Evolutionary conservation across 2,797 vertebrate genomes (phyloP).

Genomic region (Triplophysa bombifrons): DNA sequence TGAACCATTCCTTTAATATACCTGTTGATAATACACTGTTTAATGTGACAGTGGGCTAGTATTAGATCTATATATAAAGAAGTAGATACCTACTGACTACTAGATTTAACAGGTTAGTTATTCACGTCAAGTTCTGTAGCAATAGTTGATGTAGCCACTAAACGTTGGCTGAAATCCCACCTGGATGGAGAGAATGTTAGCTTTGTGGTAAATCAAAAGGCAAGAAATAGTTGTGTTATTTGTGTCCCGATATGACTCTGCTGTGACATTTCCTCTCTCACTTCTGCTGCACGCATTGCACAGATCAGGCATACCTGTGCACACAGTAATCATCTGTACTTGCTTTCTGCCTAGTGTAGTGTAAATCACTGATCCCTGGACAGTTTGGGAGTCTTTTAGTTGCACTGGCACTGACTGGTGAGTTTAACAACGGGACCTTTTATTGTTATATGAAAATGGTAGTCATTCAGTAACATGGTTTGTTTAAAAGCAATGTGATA

Average conservation of each 20-base stretch:
- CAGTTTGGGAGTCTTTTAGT: neutral
- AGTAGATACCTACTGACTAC: neutral
- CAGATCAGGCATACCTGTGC: constrained; percentile 1
- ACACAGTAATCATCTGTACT: neutral
- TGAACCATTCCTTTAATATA: no score
- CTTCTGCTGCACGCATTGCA: constrained; percentile 9
- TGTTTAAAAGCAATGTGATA: neutral
- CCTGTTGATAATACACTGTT: no score
- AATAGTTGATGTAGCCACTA: neutral
- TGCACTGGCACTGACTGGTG: neutral
- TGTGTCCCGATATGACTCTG: constrained; percentile 1
- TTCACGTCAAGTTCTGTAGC: neutral
- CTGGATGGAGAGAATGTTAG: neutral
- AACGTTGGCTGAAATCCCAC: neutral
- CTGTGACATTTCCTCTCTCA: constrained; percentile 26
- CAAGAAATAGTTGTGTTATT: constrained; percentile 39
- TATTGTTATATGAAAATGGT: neutral
- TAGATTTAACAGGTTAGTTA: neutral
- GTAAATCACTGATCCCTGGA: neutral
- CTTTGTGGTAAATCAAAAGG: constrained; percentile 1
- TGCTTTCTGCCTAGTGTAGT: neutral
- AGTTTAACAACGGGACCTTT: neutral
- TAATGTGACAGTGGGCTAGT: neutral
- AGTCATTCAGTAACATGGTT: neutral
- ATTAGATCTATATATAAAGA: neutral